Evolutionary conservation across 2,797 vertebrate species (phyloP).

Genomic region (Sardinella longiceps): DNA sequence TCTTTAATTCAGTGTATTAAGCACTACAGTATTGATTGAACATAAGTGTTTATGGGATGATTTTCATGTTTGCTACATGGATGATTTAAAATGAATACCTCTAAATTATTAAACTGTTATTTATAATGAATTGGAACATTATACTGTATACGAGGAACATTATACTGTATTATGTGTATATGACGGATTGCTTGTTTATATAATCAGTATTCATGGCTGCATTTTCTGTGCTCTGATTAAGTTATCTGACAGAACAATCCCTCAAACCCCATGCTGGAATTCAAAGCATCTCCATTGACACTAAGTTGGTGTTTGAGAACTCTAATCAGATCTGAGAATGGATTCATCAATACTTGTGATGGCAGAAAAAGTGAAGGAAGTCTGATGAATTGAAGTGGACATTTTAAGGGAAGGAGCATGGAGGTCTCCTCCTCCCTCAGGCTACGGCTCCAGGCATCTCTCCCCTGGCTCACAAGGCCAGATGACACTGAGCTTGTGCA

Average conservation of each 20-base stretch:
- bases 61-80: neutral
- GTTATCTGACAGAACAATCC: conserved; percentile 2
- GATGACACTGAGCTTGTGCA: neutral
- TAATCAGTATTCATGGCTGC: neutral
- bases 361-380: neutral
- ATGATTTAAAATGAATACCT: neutral
- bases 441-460: neutral
- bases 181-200: neutral
- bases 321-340: neutral
- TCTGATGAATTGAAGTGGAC: conserved; percentile 6
- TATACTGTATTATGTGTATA: neutral
- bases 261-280: neutral
- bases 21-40: neutral
- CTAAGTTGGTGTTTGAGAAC: neutral
- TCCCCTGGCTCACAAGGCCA: neutral
- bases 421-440: neutral
- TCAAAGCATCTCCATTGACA: neutral
- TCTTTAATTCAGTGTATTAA: neutral
- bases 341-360: neutral
- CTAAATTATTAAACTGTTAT: neutral
- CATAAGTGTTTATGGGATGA: neutral
- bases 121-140: neutral
- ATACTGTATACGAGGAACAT: neutral
- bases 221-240: neutral
- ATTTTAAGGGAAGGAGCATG: neutral